Conservation (phyloP, 1,140 invertebrate species). For the Drosophila sproati region DNA sequence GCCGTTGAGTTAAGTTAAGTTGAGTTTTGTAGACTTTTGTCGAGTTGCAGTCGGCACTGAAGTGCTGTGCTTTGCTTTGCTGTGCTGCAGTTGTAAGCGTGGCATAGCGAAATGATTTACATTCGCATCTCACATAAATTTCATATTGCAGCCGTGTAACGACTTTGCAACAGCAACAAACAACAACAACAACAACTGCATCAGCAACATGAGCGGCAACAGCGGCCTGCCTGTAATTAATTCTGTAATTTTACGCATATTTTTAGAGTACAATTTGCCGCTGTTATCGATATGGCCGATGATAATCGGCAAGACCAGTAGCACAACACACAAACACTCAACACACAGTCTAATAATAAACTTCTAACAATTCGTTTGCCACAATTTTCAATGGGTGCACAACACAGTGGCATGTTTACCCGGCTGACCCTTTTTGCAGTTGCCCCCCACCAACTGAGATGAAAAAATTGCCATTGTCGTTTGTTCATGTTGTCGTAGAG, state of each 20-base stretch:
- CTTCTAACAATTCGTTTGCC: slow-evolving; percentile 59
- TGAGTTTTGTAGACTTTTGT: neutral
- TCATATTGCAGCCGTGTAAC: slow-evolving; percentile 62
- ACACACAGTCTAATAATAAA: slow-evolving; percentile 55
- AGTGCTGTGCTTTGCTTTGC: slow-evolving; percentile 10
- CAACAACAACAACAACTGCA: no score
- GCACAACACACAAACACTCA: slow-evolving; percentile 33
- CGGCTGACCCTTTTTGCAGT: slow-evolving; percentile 63
- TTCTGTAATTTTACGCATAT: slow-evolving; percentile 61
- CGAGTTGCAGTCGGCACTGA: slow-evolving; percentile 31
- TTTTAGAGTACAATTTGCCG: slow-evolving; percentile 36
- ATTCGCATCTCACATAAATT: slow-evolving; percentile 70
- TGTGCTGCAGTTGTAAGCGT: slow-evolving; percentile 64
- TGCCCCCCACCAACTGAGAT: neutral
- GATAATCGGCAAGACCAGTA: slow-evolving; percentile 63
- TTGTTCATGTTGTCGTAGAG: slow-evolving; percentile 58
- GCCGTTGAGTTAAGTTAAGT: slow-evolving; percentile 47
- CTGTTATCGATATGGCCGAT: slow-evolving; percentile 55
- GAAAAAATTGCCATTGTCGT: slow-evolving; percentile 46
- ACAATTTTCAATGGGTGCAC: slow-evolving; percentile 44
- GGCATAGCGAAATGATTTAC: slow-evolving; percentile 82
- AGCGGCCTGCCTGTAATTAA: slow-evolving; percentile 42
- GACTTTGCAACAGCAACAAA: slow-evolving; percentile 43
- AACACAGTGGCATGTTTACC: slow-evolving; percentile 67
- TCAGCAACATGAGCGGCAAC: slow-evolving; percentile 2